These are phyloP conservation scores for Diprion similis DNA, from an alignment of 1,140 invertebrate genomes.

Conservation along the genomic window DNA sequence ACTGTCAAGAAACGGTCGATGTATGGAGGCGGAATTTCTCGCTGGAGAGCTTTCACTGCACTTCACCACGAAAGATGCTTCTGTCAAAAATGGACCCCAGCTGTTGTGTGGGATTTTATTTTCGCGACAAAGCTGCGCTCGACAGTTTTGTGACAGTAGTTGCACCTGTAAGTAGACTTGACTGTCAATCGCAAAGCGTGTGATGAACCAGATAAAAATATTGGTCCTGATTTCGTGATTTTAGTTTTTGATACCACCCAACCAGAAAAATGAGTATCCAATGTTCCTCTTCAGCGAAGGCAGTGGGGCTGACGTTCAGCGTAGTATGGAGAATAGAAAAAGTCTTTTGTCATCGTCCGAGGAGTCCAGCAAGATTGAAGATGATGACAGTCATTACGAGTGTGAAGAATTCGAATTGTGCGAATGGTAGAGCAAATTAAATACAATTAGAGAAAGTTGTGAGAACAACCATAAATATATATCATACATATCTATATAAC, in stretches of 20 bases:
- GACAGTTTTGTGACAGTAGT: slow-evolving; percentile 76
- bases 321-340: slow-evolving; percentile 62
- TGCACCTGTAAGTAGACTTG: slow-evolving; percentile 63
- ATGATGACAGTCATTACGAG: slow-evolving; percentile 71
- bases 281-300: slow-evolving; percentile 82
- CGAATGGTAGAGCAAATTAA: not conserved
- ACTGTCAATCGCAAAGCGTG: not conserved
- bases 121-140: slow-evolving; percentile 78
- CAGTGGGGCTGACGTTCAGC: slow-evolving; percentile 66
- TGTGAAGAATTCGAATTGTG: slow-evolving; percentile 72
- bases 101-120: slow-evolving; percentile 92
- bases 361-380: slow-evolving; percentile 60
- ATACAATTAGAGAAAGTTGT: not conserved
- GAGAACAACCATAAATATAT: too few relatives aligned
- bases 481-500: not conserved
- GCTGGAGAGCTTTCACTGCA: slow-evolving; percentile 83
- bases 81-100: slow-evolving; percentile 92
- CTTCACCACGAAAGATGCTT: slow-evolving; percentile 85
- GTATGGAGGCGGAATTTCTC: slow-evolving; percentile 77
- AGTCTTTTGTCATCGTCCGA: slow-evolving; percentile 63
- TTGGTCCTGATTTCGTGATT: slow-evolving; percentile 31
- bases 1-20: slow-evolving; percentile 89
- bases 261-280: slow-evolving; percentile 73
- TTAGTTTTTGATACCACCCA: slow-evolving; percentile 69
- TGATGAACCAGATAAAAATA: not conserved